Evolutionary conservation across 1,140 invertebrate genomes (phyloP), one percentile per base, ranked within the genome.

Genomic region (Hydropsyche tenuis): DNA sequence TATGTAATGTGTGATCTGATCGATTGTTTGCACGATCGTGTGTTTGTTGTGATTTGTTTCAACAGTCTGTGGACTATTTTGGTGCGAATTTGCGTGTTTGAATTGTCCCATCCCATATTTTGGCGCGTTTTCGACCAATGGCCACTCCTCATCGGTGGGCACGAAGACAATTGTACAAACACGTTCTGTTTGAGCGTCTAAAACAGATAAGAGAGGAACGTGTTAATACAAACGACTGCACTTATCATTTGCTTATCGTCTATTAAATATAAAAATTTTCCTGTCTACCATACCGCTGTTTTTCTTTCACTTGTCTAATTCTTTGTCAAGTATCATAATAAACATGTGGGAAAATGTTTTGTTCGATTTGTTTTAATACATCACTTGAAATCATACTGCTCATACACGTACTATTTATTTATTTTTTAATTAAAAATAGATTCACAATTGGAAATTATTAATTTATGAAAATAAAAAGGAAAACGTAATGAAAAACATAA

Each of bases 151-250:
- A 53, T 53, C 16, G 51, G 16, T 53, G n/a, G 18, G 56, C 22
- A 23, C 23, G 22, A 25, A 60, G 23, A 27, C 56, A 60, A 25
- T 60, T 60, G 56, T 60, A 0, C 23, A 60, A 60, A 60, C 23
- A 60, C 12, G 16, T 16, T 53, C 2, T 53, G 20, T 60, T 60
- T 4, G 56, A 18, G 48, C 5, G 20, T 53, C 48, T 53, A 1
- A 20, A 53, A 53, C 7, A 60, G 56, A 60, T 60, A 60, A 60
- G 48, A 60, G 48, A 53, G 48, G 48, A n/a, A 1, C 16, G 48
- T 53, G 16, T 20, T 16, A 20, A 7, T 18, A n/a, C n/a, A n/a
- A 18, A 18, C 16, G 48, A 18, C 4, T 6, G 2, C 2, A 48
- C 14, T 53, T 18, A 53, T 18, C n/a, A 53, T 53, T 53, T 53